A percentile compares a stretch with the other conserved stretches of the same genome.
These are phyloP conservation scores for Drosophila asahinai DNA, from an alignment of 1,140 invertebrate species.

Conservation along the genomic window DNA sequence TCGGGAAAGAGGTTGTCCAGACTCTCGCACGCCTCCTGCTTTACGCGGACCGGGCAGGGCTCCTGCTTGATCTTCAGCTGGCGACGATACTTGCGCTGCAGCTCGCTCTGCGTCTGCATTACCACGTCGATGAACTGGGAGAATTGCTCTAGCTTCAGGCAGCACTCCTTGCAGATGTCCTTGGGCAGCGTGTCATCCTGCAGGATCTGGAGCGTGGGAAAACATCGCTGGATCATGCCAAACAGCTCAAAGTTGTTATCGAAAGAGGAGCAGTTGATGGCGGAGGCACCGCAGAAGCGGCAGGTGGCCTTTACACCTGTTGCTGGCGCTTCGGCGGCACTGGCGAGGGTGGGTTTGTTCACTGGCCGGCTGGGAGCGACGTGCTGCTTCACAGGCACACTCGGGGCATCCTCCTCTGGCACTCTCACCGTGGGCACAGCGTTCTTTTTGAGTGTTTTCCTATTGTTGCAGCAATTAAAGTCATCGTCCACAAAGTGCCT, in stretches of 20 bases:
- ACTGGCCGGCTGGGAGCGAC: slow-evolving; percentile 17
- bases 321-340: slow-evolving; percentile 24
- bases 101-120: slow-evolving; percentile 71
- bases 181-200: slow-evolving; percentile 79
- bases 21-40: slow-evolving; percentile 77
- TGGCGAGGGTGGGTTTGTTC: slow-evolving; percentile 36
- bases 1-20: slow-evolving; percentile 74
- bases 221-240: slow-evolving; percentile 81
- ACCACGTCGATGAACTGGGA: slow-evolving; percentile 77
- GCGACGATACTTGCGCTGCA: slow-evolving; percentile 73
- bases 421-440: slow-evolving; percentile 69
- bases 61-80: slow-evolving; percentile 82
- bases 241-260: slow-evolving; percentile 77
- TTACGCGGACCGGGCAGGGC: slow-evolving; percentile 68
- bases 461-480: slow-evolving; percentile 69
- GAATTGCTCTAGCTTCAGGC: slow-evolving; percentile 64
- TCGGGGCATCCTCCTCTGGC: slow-evolving; percentile 4
- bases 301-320: slow-evolving; percentile 58
- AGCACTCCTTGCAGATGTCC: slow-evolving; percentile 71
- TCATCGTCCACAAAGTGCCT: slow-evolving; percentile 73
- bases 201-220: slow-evolving; percentile 78
- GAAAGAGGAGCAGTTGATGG: slow-evolving; percentile 67
- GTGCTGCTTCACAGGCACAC: slow-evolving; percentile 45
- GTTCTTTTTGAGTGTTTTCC: slow-evolving; percentile 75
- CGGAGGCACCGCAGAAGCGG: slow-evolving; percentile 65